Conservation (phyloP, 2,888 invertebrate species). For the Mythimna impura region DNA sequence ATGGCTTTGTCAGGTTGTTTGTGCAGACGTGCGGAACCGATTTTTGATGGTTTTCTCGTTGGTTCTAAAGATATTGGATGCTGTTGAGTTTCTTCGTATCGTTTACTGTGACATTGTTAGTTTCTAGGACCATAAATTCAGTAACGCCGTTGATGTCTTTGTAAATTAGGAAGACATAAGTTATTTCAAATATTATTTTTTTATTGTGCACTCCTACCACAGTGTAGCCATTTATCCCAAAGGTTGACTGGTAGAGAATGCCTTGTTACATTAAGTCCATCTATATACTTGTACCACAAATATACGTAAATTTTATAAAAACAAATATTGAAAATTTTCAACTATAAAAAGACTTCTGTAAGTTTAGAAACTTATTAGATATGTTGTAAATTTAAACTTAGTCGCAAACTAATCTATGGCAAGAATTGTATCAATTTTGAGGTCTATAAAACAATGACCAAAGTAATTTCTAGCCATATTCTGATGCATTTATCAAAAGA, state of each 20-base stretch:
- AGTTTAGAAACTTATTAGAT: not conserved
- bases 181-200: not conserved
- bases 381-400: rapidly evolving
- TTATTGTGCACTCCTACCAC: too few species aligned
- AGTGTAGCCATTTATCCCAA: too few species aligned
- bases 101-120: not conserved
- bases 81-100: conserved; percentile 13
- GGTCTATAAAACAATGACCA: too few species aligned
- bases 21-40: conserved; percentile 64
- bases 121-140: not conserved
- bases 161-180: not conserved
- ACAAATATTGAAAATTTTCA: too few species aligned
- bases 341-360: too few species aligned
- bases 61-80: conserved; percentile 23
- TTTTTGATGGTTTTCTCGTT: conserved; percentile 49
- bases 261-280: too few species aligned
- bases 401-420: rapidly evolving
- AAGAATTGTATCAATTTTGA: not conserved
- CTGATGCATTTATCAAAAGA: too few species aligned
- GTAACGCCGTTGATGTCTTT: not conserved
- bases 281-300: too few species aligned
- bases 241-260: too few species aligned
- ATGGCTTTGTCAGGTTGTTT: conserved; percentile 60
- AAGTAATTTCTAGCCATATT: too few species aligned
- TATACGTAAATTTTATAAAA: too few species aligned